Base-by-base conservation (phyloP, 1,140 invertebrate species). In the Ostrea edulis region DNA sequence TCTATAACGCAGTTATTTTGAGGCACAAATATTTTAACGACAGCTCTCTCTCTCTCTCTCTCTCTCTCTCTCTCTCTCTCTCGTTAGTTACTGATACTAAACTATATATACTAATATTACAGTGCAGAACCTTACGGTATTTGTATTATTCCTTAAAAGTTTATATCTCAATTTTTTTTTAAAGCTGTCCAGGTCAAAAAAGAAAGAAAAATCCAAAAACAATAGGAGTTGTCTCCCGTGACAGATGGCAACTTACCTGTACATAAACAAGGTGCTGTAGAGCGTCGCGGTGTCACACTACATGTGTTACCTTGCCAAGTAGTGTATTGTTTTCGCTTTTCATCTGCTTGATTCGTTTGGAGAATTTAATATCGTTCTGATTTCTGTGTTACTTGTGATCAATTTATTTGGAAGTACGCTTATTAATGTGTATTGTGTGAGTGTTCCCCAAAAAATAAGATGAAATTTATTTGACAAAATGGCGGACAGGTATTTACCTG, bases 401-500 rank as follows among this genome's bases (percentile, higher is more conserved):
- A 25, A 77, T 35, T 77, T 77, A 22, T 22, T 25, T 77, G 68
- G 68, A 77, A 77, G 29, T 77, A 77, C 68, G 68, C 29, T 14
- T 77, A 77, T 29, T 14, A 77, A 77, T 44, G 35, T 44, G 35
- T 44, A 44, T 25, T 14, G 68, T 77, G 68, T 29, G 29, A 25
- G 68, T 29, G 68, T 77, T 44, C 29, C 29, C 14, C 22, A 77
- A 77, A 77, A 77, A 29, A 77, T 77, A 77, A 77, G 68, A 77
- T 77, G 68, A 77, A 35, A 52, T 52, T 83, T 53, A 83, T 53
- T 83, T 54, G 53, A 83, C 82, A 83, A 83, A 83, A 83, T 83
- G 82, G 82, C 82, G 82, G 82, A 83, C 82, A 53, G 44, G 82
- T 53, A 83, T 83, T 83, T 83, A 83, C 82, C 82, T 53, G 44